Evolutionary conservation across 2,888 invertebrate genomes (phyloP), one percentile per base, ranked within the genome.

Genomic region (Argynnis bischoffii): DNA sequence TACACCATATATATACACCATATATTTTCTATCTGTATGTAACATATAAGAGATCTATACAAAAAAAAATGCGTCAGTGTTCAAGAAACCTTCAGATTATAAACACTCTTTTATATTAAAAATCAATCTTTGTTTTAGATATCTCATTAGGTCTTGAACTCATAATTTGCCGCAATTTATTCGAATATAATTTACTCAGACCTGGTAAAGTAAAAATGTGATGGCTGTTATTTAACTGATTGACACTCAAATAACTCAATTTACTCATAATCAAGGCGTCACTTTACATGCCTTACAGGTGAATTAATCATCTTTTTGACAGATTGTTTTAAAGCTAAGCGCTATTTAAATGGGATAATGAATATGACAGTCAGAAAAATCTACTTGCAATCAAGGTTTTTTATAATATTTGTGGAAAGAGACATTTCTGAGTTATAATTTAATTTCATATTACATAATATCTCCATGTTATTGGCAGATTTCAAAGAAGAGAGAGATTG

Each of bases 221-320:
- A 6, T 18, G 41, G 26, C 50, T 46, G 53, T 54, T 50, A 63
- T 53, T 65, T 59, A 53, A 47, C 51, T 48, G 57, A 64, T 50
- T 64, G 51, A 46, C 41, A 57, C 50, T 50, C n/a, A 54, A 48
- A 59, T 59, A 59, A 46, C 46, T 65, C 26, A 65, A 59, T 65
- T 65, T 57, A 64, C 55, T 64, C 53, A 47, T 31, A 35, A 65
- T 59, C 26, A 53, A 15, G 46, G 46, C 26, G 47, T 65, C 65
- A 59, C 51, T 64, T 64, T 64, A 65, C 51, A 50, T 56, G 50
- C 64, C 35, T 65, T 26, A 21, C 1, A 54, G 51, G 59, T 59
- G 56, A 65, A 59, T 65, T 65, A 65, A 65, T 51, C 65, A 57
- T 53, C 11, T 18, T 61, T 61, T 61, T 61, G 50, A 51, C 59